Evolutionary conservation across 2,797 vertebrate genomes (phyloP).

Genomic region (Acrossocheilus fasciatus): DNA sequence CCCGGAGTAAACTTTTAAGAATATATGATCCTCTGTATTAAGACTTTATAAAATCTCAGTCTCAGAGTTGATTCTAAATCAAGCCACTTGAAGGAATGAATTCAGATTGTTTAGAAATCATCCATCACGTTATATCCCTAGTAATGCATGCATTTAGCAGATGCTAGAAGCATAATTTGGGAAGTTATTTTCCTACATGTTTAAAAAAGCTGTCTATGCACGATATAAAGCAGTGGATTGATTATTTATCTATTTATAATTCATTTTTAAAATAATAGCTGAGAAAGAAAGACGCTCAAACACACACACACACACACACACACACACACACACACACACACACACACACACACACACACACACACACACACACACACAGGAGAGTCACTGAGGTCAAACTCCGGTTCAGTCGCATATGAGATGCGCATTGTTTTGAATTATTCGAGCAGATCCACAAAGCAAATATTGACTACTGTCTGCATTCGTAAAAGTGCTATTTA

Average conservation of each 20-base stretch:
- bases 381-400: background rate
- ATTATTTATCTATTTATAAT: background rate
- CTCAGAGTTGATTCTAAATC: background rate
- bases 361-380: background rate
- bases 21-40: background rate
- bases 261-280: background rate
- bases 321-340: background rate
- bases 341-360: background rate
- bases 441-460: background rate
- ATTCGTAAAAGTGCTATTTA: background rate
- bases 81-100: background rate
- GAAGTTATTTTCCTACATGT: background rate
- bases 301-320: background rate
- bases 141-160: background rate
- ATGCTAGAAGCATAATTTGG: background rate
- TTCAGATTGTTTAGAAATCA: background rate
- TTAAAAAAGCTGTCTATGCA: background rate
- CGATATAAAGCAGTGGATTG: background rate
- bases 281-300: background rate
- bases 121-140: background rate
- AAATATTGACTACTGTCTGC: background rate
- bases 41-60: background rate
- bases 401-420: background rate
- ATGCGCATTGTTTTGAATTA: background rate
- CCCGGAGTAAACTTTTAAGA: background rate